Conservation (phyloP, 2,113 vertebrate species). For the Tetrax tetrax region DNA sequence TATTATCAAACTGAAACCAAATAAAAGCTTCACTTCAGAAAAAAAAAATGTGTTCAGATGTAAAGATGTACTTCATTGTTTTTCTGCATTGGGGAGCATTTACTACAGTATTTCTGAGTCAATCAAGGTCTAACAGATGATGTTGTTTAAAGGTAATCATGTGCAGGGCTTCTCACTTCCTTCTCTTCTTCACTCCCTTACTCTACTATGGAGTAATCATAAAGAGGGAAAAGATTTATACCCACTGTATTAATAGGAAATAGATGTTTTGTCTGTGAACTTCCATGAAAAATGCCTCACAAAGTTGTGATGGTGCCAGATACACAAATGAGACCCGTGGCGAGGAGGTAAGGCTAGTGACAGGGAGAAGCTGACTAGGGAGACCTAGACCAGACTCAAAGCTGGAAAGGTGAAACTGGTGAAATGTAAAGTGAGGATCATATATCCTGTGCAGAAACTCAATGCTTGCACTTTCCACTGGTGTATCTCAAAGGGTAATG, state of each 20-base stretch:
- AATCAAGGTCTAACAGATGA: neutral
- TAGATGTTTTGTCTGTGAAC: neutral
- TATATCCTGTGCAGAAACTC: neutral
- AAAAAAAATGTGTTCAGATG: neutral
- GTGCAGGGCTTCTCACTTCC: neutral
- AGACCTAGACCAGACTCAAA: neutral
- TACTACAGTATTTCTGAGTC: neutral
- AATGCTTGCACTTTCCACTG: neutral
- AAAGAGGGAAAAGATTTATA: neutral
- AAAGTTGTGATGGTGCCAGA: neutral
- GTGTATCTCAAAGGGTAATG: neutral
- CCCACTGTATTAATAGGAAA: neutral
- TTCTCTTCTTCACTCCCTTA: too few species aligned
- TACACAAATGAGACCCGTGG: neutral
- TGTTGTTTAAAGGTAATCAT: neutral
- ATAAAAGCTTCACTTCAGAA: neutral
- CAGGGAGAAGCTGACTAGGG: neutral
- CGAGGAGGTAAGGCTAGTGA: neutral
- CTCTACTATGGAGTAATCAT: neutral
- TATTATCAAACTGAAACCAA: neutral
- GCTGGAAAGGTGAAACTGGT: neutral
- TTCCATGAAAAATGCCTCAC: neutral
- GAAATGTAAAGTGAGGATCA: neutral
- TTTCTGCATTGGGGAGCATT: neutral
- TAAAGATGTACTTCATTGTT: neutral